Evolutionary conservation across 2,113 vertebrate genomes (phyloP).

Genomic region (Willisornis vidua): DNA sequence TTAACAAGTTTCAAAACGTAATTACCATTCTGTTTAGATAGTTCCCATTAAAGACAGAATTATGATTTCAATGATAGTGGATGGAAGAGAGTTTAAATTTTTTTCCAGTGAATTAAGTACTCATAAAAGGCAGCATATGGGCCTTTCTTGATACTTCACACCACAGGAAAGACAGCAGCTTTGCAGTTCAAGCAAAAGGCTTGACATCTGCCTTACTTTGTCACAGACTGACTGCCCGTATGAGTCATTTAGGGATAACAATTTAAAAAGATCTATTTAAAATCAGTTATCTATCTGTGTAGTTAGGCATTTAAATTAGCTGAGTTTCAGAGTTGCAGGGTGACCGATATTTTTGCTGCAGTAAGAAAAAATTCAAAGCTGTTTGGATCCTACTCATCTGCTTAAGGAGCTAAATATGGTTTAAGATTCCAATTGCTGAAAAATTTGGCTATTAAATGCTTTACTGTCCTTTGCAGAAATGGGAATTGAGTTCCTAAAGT

Average conservation of each 20-base stretch:
- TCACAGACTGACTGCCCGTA: not conserved
- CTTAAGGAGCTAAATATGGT: not conserved
- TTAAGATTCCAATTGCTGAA: not conserved
- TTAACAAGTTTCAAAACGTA: not conserved
- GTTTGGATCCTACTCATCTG: not conserved
- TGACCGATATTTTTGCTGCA: not conserved
- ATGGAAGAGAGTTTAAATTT: not conserved
- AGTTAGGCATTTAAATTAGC: conserved; percentile 8
- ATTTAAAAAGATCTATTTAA: conserved; percentile 15
- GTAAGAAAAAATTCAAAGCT: not conserved
- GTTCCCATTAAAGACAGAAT: not conserved
- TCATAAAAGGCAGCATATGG: conserved; percentile 13
- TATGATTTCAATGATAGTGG: not conserved
- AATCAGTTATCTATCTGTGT: not conserved
- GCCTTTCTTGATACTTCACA: not conserved
- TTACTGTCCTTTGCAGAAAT: not conserved
- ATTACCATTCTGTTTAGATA: not conserved
- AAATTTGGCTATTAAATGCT: not conserved
- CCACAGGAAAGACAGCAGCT: conserved; percentile 3
- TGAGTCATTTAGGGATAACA: conserved; percentile 10
- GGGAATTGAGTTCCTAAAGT: not conserved
- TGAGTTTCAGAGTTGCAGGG: not conserved
- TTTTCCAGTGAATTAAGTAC: not conserved
- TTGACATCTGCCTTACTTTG: conserved; percentile 40
- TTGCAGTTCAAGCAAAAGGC: conserved; percentile 21